Base-by-base conservation (phyloP, 2,888 invertebrate genomes). In the Nyleta sp. region DNA sequence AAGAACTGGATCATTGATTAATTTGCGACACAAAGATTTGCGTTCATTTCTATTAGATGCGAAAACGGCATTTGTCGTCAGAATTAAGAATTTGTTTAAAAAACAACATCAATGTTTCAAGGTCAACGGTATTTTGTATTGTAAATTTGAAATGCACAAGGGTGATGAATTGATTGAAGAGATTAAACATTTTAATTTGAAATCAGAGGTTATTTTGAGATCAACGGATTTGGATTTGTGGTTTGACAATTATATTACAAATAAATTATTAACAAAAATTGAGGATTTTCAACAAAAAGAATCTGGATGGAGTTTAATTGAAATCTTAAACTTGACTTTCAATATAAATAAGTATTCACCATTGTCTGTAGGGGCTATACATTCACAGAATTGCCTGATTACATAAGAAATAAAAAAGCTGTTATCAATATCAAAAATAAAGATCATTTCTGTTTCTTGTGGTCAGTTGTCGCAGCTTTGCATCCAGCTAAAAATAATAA, bases 391-490 rank as follows among this genome's bases (percentile, higher is more conserved):
- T 35, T 64, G 52, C 59, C 73, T 2, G 6, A 31, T 10, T 35
- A 35, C 33, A 57, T 78, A n/a, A 22, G 64, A 55, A 48, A 55
- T 0, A 73, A 68, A 20, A 38, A 60, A 13, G 77, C 72, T 0
- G 31, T 71, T 18, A 15, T 71, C 6, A 62, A 78, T 33, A 50
- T 74, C 13, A 1, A 70, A 35, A 65, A 73, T 35, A 18, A 53
- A 11, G 73, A 78, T 35, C 13, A 64, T 5, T 48, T 42, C 24
- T 75, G 71, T 33, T 75, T 75, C 40, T 62, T 62, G 11, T 78
- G 71, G 55, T 53, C 50, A 0, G 22, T 70, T 11, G 28, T 64
- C 6, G 60, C 68, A 24, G 57, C 57, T 11, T 33, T 68, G 8
- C 11, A 77, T 42, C 42, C 40, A 1, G 33, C 35, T 7, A 11